Conservation (phyloP, 1,140 invertebrate species). For the Panagrolaimus sp. region DNA sequence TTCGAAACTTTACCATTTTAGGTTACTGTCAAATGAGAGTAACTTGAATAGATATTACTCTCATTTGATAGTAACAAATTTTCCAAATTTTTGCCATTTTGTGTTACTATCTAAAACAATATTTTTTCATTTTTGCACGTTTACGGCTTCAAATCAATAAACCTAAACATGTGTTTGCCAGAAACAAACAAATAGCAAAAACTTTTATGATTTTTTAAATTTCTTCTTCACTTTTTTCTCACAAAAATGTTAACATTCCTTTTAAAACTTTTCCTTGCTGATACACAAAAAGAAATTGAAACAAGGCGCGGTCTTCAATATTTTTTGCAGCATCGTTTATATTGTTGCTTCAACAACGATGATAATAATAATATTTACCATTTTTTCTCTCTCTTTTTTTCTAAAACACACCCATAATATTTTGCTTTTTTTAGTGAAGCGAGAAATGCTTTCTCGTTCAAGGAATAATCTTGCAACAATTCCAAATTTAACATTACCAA, state of each 20-base stretch:
- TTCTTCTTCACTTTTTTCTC: background rate
- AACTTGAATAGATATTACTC: too few relatives aligned
- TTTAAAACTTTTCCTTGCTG: background rate
- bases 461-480: background rate
- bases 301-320: background rate
- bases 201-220: too few relatives aligned
- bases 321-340: background rate
- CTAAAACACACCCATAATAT: too few relatives aligned
- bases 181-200: too few relatives aligned
- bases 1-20: too few relatives aligned
- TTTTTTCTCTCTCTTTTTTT: background rate
- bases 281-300: background rate
- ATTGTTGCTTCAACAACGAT: background rate
- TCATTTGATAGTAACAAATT: too few relatives aligned
- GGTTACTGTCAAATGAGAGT: too few relatives aligned
- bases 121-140: too few relatives aligned
- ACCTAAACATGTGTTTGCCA: too few relatives aligned
- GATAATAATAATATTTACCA: background rate
- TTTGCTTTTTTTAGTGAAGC: background rate
- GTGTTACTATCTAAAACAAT: too few relatives aligned
- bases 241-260: background rate
- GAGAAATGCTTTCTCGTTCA: constrained; percentile 10
- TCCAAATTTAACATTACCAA: background rate
- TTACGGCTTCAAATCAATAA: too few relatives aligned
- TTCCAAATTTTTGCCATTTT: too few relatives aligned